A percentile compares a stretch with the other conserved stretches of the same genome.
phyloP scores from a whole-genome alignment of 2,888 invertebrate genomes.

The Phrixothrix hirtus region DNA sequence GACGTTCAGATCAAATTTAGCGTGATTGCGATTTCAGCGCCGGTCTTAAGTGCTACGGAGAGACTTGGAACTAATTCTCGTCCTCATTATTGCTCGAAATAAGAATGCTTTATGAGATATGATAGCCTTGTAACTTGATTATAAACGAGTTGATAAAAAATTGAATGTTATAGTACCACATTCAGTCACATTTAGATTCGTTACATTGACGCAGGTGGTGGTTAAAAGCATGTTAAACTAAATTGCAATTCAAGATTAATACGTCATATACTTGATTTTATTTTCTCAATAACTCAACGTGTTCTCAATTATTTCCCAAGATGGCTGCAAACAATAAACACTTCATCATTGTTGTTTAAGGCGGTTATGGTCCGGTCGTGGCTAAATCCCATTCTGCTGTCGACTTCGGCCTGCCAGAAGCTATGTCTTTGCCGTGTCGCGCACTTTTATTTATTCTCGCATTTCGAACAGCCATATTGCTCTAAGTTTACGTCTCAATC shows the following conservation, averaged over 20 bases:
- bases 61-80: constrained; percentile 28
- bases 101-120: constrained; percentile 22
- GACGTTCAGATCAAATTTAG: constrained; percentile 52
- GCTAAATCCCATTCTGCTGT: constrained; percentile 52
- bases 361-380: constrained; percentile 46
- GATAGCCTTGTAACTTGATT: constrained; percentile 17
- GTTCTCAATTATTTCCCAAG: constrained; percentile 35
- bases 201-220: constrained; percentile 22
- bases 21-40: constrained; percentile 41
- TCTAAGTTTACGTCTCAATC: constrained; percentile 32
- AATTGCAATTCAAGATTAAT: constrained; percentile 27
- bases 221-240: too few species aligned
- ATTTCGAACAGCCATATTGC: constrained; percentile 30
- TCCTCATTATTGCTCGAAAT: constrained; percentile 24
- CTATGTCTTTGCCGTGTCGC: constrained; percentile 51
- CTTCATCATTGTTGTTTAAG: constrained; percentile 42
- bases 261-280: constrained; percentile 26
- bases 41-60: constrained; percentile 23
- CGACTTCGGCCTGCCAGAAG: constrained; percentile 46
- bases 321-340: constrained; percentile 35
- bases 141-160: constrained; percentile 28
- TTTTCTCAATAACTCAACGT: constrained; percentile 29
- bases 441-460: constrained; percentile 36
- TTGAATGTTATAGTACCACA: constrained; percentile 19
- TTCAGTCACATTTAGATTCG: constrained; percentile 24